Conservation (phyloP, 2,888 invertebrate genomes). For the Diarsia dahlii region DNA sequence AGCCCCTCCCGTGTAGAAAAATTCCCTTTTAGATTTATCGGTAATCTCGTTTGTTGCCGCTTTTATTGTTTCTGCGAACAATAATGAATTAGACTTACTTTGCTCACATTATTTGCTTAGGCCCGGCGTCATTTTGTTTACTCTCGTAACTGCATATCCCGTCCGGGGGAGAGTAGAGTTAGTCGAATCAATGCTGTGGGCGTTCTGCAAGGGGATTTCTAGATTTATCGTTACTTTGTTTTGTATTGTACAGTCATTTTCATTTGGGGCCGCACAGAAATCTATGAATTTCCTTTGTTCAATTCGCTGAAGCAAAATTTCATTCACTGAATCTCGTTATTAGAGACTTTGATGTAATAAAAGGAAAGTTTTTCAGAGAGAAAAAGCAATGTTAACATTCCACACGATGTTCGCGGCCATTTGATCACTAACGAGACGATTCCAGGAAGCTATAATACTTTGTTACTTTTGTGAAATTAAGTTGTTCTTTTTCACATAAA, state of each 20-base stretch:
- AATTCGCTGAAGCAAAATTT: conserved; percentile 70
- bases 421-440: conserved; percentile 85
- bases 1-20: conserved; percentile 82
- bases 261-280: conserved; percentile 64
- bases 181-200: conserved; percentile 83
- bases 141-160: conserved; percentile 81
- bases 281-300: conserved; percentile 72
- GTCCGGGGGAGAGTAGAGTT: conserved; percentile 81
- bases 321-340: conserved; percentile 76
- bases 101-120: conserved; percentile 83
- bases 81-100: conserved; percentile 86
- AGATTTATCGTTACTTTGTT: conserved; percentile 83
- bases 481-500: conserved; percentile 79
- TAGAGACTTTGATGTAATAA: conserved; percentile 82
- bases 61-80: conserved; percentile 85
- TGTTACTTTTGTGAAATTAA: conserved; percentile 81
- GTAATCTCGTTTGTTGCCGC: conserved; percentile 85
- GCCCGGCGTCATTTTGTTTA: conserved; percentile 84
- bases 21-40: conserved; percentile 85
- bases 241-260: conserved; percentile 71
- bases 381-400: conserved; percentile 83
- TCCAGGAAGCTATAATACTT: conserved; percentile 85
- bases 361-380: conserved; percentile 78
- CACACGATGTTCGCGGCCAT: conserved; percentile 79
- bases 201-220: conserved; percentile 81